phyloP scores from a whole-genome alignment of 2,113 vertebrate species.

The Macaca fascicularis region T2T-MFA8v1.1 NC_088394.1:62311501-62312000 shows the following conservation, averaged over 20 bases:
- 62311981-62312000: too few relatives aligned
- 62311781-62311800: not conserved
- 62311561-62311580: not conserved
- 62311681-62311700: not conserved
- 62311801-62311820: not conserved
- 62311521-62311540: not conserved
- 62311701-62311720: not conserved
- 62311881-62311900: too few relatives aligned
- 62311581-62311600: not conserved
- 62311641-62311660: not conserved
- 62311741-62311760: not conserved
- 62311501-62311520: not conserved
- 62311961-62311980: not conserved
- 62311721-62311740: not conserved
- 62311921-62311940: not conserved
- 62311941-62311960: not conserved
- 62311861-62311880: not conserved
- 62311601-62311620: too few relatives aligned
- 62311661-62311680: not conserved
- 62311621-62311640: not conserved
- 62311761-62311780: not conserved
- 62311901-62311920: not conserved
- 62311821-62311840: not conserved
- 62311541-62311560: not conserved
- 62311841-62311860: not conserved